Conservation (phyloP, 2,888 invertebrate genomes). For the Nasonovia ribisnigri region DNA sequence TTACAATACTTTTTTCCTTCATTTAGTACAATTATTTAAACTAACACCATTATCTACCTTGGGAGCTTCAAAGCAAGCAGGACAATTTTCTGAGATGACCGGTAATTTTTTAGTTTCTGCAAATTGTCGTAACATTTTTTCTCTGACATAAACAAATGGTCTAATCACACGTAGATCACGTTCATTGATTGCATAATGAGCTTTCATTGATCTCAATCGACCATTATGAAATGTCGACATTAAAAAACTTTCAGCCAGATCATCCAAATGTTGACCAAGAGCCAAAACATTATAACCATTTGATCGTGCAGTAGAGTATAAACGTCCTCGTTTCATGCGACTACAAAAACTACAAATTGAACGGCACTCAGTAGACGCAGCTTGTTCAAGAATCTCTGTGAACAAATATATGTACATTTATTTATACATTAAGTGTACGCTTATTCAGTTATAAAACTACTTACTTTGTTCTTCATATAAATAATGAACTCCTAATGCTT, state of each 20-base stretch:
- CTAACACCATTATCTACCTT: conserved; percentile 70
- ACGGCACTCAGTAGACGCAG: conserved; percentile 70
- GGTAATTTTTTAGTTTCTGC: conserved; percentile 81
- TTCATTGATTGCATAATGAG: conserved; percentile 85
- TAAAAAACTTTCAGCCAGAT: conserved; percentile 85
- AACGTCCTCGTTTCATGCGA: conserved; percentile 79
- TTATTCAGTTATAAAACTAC: conserved; percentile 53
- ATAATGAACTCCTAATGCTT: conserved; percentile 80
- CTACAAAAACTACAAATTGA: conserved; percentile 81
- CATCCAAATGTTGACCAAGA: conserved; percentile 87
- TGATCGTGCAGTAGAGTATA: conserved; percentile 81
- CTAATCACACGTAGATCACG: conserved; percentile 86
- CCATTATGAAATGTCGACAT: conserved; percentile 86
- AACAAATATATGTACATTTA: conserved; percentile 66
- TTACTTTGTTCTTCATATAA: conserved; percentile 80
- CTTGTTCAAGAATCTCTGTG: conserved; percentile 74
- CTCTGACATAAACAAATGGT: conserved; percentile 89
- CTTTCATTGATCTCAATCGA: conserved; percentile 82
- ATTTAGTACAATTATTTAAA: neutral
- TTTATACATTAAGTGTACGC: conserved; percentile 5
- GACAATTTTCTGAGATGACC: conserved; percentile 77
- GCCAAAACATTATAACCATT: conserved; percentile 90
- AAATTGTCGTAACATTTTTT: conserved; percentile 81
- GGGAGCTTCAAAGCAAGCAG: conserved; percentile 73
- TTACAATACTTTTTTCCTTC: neutral